Base-by-base conservation (phyloP, 2,113 vertebrate genomes). In the Aptenodytes patagonicus region DNA sequence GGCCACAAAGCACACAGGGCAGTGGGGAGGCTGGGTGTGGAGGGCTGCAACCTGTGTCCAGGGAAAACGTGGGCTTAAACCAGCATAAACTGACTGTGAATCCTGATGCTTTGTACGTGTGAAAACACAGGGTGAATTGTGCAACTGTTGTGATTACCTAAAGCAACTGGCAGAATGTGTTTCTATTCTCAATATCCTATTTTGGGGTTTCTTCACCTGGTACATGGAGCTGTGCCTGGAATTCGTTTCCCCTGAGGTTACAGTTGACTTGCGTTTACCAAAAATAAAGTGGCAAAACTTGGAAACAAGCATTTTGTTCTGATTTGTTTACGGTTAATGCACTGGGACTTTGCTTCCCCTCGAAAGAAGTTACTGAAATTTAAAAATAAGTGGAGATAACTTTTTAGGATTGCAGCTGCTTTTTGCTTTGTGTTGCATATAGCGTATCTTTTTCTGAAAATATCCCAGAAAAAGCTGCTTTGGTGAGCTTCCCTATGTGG, bases 151-250 rank as follows among this genome's bases (percentile, higher is more conserved):
- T 3, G 6, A 66, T 76, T 17, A 52, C 87, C 83, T 72, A 10
- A 76, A 94, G 69, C 6, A 0, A 51, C 58, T 81, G 77, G 54
- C 49, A 69, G 72, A 83, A 34, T 36, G 66, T 20, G 51, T 88
- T 96, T 87, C 82, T 91, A 19, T 68, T 89, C 64, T 72, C n/a
- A 75, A 32, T 61, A 87, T 87, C 55, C 78, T 95, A 38, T 96
- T 94, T 84, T 57, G 51, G 82, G 66, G 49, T 58, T 96, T 94
- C 52, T 89, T 96, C 78, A 96, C 93, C 91, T 95, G 87, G 70
- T 86, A 57, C 20, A 0, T 90, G 77, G 72, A 92, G 21, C 94
- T 68, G 55, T 96, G 77, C 76, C 77, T 78, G 19, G 84, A 89
- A 92, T 94, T 71, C 8, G 6, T 62, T 86, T 84, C 52, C 87